Evolutionary conservation across 2,888 invertebrate genomes (phyloP), one percentile per base, ranked within the genome.

Genomic region (Macaria liturata): DNA sequence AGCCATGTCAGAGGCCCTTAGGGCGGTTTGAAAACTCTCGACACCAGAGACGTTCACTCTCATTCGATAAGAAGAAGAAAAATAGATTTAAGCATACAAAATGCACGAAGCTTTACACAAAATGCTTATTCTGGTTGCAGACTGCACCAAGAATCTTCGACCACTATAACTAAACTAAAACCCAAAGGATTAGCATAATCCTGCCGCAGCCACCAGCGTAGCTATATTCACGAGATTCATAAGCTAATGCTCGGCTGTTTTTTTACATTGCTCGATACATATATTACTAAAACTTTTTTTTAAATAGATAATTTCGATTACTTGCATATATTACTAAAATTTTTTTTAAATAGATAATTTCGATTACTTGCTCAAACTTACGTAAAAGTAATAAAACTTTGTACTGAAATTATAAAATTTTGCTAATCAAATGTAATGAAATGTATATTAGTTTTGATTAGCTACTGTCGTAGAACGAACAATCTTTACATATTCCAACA

Each of bases 201-300:
- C 40, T 48, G 39, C 50, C 40, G 51, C 32, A 9, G 44, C 44
- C 40, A 32, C 32, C 49, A 32, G 43, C 34, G 3, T 34, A 47
- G 48, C 54, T 54, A 54, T 59, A 59, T 55, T 51, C 59, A 59
- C 4, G 32, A 54, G 59, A 47, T 48, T 43, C 34, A 30, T 57
- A 53, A 58, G 49, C 57, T 31, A 32, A 40, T 31, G 20, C 7
- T 39, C 9, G 7, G 49, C 30, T 54, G 48, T 54, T 47, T 45
- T 55, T 54, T 59, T 55, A 30, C 39, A 44, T 30, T 34, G 45
- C 48, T 51, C 44, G 7, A 50, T 50, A 44, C 39, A 43, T 47
- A 50, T 50, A 59, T 59, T 51, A 48, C 48, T 43, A 44, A 50
- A 49, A 43, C n/a, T 32, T 32, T 5, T 34, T 32, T 52, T 47